Percentiles rank a stretch among this genome's conserved stretches.
These are phyloP conservation scores for Heliothis peltigera DNA, from an alignment of 2,888 invertebrate species.

Conservation along the genomic window DNA sequence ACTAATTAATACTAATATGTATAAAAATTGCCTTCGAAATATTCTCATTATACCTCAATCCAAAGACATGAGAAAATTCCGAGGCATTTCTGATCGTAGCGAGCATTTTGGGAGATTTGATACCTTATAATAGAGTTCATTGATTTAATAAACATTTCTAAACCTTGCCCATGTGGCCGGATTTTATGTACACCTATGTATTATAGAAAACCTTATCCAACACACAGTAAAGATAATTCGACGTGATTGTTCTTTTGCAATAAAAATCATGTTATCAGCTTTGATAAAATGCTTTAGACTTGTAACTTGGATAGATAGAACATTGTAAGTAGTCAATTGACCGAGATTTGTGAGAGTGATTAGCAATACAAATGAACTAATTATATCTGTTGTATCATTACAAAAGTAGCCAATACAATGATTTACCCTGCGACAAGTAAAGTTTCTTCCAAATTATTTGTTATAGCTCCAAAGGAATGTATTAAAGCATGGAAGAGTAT, in stretches of 20 bases:
- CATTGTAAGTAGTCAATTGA: constrained; percentile 66
- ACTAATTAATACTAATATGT: too few relatives aligned
- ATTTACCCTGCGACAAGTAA: too few relatives aligned
- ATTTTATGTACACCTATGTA: constrained; percentile 11
- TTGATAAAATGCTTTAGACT: constrained; percentile 43
- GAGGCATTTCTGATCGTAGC: background rate
- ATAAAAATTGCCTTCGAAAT: background rate
- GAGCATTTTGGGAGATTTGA: background rate
- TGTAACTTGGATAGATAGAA: constrained; percentile 50
- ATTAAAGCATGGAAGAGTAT: too few relatives aligned
- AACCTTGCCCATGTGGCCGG: background rate
- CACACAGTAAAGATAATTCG: constrained; percentile 33
- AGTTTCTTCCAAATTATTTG: too few relatives aligned
- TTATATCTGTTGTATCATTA: constrained; percentile 12
- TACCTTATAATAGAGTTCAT: background rate
- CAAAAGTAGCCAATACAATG: too few relatives aligned
- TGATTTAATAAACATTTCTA: background rate
- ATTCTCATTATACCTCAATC: background rate
- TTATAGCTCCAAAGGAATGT: too few relatives aligned
- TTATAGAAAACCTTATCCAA: constrained; percentile 29
- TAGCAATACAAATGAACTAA: constrained; percentile 17
- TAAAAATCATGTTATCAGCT: constrained; percentile 27
- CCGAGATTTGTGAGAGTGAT: constrained; percentile 64
- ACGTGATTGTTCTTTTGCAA: constrained; percentile 37
- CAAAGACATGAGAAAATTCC: background rate